phyloP scores from a whole-genome alignment of 2,113 vertebrate genomes.

The Passer montanus region DNA sequence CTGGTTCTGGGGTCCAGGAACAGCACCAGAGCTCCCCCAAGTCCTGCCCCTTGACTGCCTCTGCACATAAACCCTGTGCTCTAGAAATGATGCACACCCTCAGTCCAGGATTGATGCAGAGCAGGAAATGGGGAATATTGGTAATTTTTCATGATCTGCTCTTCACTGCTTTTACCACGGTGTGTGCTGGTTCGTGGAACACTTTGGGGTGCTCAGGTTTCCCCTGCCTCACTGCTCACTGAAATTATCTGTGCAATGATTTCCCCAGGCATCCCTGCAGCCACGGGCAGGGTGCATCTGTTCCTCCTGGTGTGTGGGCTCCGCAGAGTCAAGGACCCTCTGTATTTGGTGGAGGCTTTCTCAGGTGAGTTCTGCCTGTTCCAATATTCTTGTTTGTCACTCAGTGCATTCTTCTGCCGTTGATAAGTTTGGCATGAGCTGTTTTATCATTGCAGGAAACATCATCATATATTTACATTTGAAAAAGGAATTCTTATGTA shows the following conservation, averaged over 20 bases:
- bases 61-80: neutral
- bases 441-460: neutral
- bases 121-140: neutral
- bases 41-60: neutral
- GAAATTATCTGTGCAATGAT: too few species aligned
- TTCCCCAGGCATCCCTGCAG: slow-evolving; percentile 67
- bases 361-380: slow-evolving; percentile 72
- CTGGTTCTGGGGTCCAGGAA: neutral
- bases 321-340: slow-evolving; percentile 88
- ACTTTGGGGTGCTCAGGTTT: neutral
- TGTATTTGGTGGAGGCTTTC: slow-evolving; percentile 83
- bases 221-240: neutral
- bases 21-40: neutral
- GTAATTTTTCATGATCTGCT: neutral
- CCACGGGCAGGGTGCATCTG: slow-evolving; percentile 55
- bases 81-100: neutral
- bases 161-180: neutral
- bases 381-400: neutral
- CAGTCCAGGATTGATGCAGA: neutral
- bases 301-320: slow-evolving; percentile 90
- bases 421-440: neutral
- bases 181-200: neutral
- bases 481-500: neutral
- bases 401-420: neutral
- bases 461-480: neutral